Base-by-base conservation (phyloP, 2,888 invertebrate genomes). In the Periphyllus acericola region DNA sequence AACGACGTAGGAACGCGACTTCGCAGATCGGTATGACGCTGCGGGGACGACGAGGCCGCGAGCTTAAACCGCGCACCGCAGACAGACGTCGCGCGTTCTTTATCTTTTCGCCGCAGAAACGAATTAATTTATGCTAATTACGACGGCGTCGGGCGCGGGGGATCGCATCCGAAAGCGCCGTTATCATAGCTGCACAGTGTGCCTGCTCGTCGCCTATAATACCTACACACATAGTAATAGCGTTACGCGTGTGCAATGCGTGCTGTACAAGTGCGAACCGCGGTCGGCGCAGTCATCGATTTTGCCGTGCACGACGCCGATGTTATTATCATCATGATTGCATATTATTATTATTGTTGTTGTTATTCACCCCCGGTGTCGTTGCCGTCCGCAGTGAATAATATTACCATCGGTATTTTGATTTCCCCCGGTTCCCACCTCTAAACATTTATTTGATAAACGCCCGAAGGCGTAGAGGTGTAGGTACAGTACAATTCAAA, bases 41-140 rank as follows among this genome's bases (percentile, higher is more conserved):
- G 46, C 46, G 46, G 46, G 21, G 60, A 60, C 25, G 60, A 21
- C 25, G 46, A 14, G 14, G 14, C 46, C 25, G 60, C 60, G 21
- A 60, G 60, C 21, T 21, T 60, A 21, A 60, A 21, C 6, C 60
- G 60, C 60, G 79, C 21, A 68, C 46, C 79, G 66, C 66, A 14
- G 71, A 32, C 71, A 32, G 71, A 71, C 71, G 71, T n/a, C n/a
- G n/a, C 17, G 11, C 21, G 80, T 87, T 80, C 86, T 87, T 87
- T 87, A 87, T 87, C 86, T 87, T 80, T 87, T 40, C 80, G 32
- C 55, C 40, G 74, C 86, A 87, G 86, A 25, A 74, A 87, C 80
- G 79, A 80, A 87, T 87, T 86, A 86, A 86, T 86, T 74, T 84
- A 87, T 87, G 86, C 80, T 80, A 87, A 87, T 87, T 40, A 46